Conservation (phyloP, 2,797 vertebrate genomes). For the Coendou prehensilis region DNA sequence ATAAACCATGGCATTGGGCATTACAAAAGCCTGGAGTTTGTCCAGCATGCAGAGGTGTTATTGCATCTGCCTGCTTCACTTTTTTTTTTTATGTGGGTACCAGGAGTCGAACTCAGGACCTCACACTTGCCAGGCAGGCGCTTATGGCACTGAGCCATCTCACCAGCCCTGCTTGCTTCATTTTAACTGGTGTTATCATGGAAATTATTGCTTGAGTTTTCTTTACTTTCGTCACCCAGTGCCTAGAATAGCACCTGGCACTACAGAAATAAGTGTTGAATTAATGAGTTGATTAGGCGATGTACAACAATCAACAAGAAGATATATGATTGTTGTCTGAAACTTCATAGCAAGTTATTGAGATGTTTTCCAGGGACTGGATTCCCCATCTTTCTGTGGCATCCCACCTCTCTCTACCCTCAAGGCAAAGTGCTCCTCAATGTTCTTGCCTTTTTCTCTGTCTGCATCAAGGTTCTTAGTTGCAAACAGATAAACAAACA, state of each 20-base stretch:
- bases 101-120: too few species aligned
- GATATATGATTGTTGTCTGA: not conserved
- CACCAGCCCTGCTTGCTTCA: not conserved
- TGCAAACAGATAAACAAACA: conserved; percentile 19
- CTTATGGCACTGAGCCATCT: too few species aligned
- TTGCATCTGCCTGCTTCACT: not conserved
- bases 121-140: too few species aligned
- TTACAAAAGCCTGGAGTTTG: not conserved
- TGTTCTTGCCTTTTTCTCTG: not conserved
- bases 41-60: not conserved
- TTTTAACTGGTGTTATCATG: not conserved
- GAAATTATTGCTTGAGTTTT: not conserved
- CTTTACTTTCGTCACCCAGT: not conserved
- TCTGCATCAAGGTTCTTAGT: not conserved
- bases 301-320: not conserved
- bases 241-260: not conserved
- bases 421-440: not conserved
- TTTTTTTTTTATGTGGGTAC: not conserved
- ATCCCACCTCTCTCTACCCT: not conserved
- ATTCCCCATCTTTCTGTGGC: not conserved
- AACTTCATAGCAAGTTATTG: not conserved
- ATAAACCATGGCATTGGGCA: not conserved
- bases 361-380: not conserved
- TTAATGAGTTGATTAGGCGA: not conserved
- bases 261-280: not conserved